Evolutionary conservation across 2,113 vertebrate genomes (phyloP).

Genomic region (Sitta europaea): DNA sequence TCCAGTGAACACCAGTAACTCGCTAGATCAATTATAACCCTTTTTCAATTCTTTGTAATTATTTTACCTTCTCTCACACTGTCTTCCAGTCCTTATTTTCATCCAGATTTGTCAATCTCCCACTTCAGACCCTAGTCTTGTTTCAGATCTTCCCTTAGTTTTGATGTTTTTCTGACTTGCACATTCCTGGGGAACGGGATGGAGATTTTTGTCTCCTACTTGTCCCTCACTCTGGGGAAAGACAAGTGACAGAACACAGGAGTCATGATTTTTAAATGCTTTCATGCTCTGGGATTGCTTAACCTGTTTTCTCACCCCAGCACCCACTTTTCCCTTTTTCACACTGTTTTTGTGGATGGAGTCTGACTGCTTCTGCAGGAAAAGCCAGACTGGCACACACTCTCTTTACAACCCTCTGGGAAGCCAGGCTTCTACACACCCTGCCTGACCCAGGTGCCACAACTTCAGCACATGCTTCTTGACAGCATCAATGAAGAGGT

Average conservation of each 20-base stretch:
- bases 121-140: neutral
- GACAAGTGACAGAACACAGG: neutral
- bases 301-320: neutral
- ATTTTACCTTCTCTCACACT: neutral
- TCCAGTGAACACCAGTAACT: neutral
- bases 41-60: neutral
- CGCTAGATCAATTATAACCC: neutral
- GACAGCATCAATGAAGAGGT: neutral
- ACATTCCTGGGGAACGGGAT: neutral
- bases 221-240: neutral
- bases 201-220: neutral
- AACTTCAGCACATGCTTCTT: neutral
- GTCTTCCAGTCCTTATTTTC: neutral
- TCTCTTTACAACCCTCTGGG: neutral
- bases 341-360: neutral
- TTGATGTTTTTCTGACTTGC: neutral
- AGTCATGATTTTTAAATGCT: neutral
- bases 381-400: rapidly evolving
- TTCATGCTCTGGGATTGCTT: neutral
- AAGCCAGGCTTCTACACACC: neutral
- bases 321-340: neutral
- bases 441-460: neutral
- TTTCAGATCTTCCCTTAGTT: neutral
- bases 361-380: neutral
- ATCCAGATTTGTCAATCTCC: neutral